Evolutionary conservation across 2,888 invertebrate genomes (phyloP), one percentile per base, ranked within the genome.

Genomic region (Cyclophora punctaria): DNA sequence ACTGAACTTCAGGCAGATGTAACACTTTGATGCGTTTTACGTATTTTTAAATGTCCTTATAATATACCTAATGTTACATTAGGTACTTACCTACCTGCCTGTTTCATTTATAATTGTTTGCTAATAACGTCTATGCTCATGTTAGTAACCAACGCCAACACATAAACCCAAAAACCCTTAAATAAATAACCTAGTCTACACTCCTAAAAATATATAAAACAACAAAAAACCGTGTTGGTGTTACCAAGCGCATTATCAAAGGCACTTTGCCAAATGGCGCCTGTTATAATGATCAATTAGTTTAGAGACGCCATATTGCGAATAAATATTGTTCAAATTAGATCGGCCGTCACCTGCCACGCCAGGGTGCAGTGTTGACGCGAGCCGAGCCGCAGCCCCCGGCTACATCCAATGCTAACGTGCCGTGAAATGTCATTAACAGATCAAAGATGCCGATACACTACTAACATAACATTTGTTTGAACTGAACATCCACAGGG

Each of bases 251-350:
- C 75, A 80, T 82, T 74, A 83, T 68, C 59, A 69, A 60, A 78
- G 78, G 72, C 78, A 75, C 83, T 82, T 79, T 74, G 63, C 75
- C 83, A 82, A 84, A 83, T 80, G 81, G 75, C 73, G 68, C 60
- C 60, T 62, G 53, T 80, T 81, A 83, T 83, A 78, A 75, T 70
- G 71, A 65, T 74, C 76, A 71, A 78, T 81, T 79, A 78, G 78
- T 75, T 73, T 71, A 72, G 72, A 71, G 53, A 57, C 81, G 76
- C 78, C 83, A 80, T 80, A 64, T 80, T 81, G 86, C 80, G 67
- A 80, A 85, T 85, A 86, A 86, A 86, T 83, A 85, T 83, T 81
- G 81, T 73, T 67, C 81, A 79, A 86, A 86, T 87, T 85, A 85
- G 75, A 68, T 68, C 57, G 70, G 69, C 79, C 81, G 77, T 75